Percentiles rank a stretch among this genome's conserved stretches.
Evolutionary conservation across 2,888 invertebrate genomes (phyloP).

Genomic region (Drymonia ruficornis): DNA sequence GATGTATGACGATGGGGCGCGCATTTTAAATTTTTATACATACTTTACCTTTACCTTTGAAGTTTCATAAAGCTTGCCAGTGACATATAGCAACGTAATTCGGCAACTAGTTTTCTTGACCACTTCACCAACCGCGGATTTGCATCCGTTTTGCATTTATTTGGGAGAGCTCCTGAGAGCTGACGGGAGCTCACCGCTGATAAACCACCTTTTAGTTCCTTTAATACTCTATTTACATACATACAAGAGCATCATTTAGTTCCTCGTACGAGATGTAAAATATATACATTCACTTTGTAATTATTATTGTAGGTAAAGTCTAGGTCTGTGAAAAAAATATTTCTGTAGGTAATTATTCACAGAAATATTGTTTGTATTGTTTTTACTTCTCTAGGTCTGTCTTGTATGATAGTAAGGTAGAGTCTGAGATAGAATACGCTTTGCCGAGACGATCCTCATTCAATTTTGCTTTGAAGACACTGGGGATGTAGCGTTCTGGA

Average conservation of each 20-base stretch:
- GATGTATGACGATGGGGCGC: too few relatives aligned
- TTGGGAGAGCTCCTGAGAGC: background rate
- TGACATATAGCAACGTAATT: background rate
- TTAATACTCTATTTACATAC: background rate
- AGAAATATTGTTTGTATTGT: too few relatives aligned
- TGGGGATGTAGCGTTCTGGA: background rate
- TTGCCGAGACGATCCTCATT: background rate
- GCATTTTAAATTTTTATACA: too few relatives aligned
- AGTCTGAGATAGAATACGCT: background rate
- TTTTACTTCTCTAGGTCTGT: too few relatives aligned
- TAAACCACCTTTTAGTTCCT: conserved; percentile 1
- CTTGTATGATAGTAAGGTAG: background rate
- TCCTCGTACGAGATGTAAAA: too few relatives aligned
- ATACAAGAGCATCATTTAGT: background rate
- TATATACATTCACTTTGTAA: too few relatives aligned
- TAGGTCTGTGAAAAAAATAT: too few relatives aligned
- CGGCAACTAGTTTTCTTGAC: background rate
- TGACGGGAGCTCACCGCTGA: background rate
- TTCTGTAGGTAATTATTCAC: too few relatives aligned
- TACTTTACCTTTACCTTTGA: too few relatives aligned
- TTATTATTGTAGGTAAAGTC: too few relatives aligned
- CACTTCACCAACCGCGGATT: background rate
- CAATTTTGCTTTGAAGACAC: conserved; percentile 2
- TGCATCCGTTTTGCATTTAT: background rate
- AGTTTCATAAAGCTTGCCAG: too few relatives aligned